Conservation (phyloP, 1,140 invertebrate species). For the Cyclargus thomasi region DNA sequence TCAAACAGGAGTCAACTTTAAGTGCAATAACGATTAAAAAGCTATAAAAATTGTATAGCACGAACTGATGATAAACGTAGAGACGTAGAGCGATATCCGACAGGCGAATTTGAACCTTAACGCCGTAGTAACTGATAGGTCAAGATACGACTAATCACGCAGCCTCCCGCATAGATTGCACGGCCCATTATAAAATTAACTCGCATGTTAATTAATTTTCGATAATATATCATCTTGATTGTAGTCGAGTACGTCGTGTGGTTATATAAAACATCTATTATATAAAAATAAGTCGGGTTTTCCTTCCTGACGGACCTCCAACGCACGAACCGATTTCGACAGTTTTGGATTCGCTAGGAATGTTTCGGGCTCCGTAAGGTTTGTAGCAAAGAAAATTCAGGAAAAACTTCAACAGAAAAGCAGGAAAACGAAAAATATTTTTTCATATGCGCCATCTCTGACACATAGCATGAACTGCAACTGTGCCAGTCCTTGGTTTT, state of each 20-base stretch:
- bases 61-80: conserved; percentile 39
- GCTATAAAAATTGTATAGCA: conserved; percentile 41
- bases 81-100: conserved; percentile 23
- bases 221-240: background rate
- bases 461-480: too few species aligned
- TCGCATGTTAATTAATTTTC: background rate
- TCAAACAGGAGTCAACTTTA: conserved; percentile 34
- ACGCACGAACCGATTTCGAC: too few species aligned
- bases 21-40: conserved; percentile 49
- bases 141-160: conserved; percentile 26
- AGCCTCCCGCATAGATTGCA: conserved; percentile 26
- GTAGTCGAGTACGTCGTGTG: background rate
- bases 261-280: background rate
- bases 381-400: too few species aligned
- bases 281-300: too few species aligned
- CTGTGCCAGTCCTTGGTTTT: too few species aligned
- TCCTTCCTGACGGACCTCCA: too few species aligned
- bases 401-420: too few species aligned
- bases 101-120: conserved; percentile 28
- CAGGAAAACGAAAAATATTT: too few species aligned
- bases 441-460: too few species aligned
- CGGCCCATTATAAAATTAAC: conserved; percentile 20
- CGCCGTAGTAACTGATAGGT: conserved; percentile 27
- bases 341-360: too few species aligned
- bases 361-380: too few species aligned